Base-by-base conservation (phyloP, 2,113 vertebrate species). In the Chelonoidis abingdonii region DNA sequence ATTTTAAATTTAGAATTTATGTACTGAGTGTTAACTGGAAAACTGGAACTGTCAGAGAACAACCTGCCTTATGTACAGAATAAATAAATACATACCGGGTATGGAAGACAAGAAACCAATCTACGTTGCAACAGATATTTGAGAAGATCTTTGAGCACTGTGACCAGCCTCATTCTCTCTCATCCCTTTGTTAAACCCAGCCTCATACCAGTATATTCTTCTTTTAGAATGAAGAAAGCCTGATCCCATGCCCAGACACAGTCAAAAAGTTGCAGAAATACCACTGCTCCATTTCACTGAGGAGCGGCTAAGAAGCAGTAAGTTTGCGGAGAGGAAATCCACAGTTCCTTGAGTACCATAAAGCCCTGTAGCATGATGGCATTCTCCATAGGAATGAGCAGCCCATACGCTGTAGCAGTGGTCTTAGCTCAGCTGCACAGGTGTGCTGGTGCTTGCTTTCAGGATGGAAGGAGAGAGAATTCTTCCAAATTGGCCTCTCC, bases 131-230 rank as follows among this genome's bases (percentile, higher is more conserved):
- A 92, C 84, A 92, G 65, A 75, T 92, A 97, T 95, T 92, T 88
- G 65, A 93, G 86, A 93, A 91, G 78, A 89, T 88, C 96, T 87
- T 83, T 92, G 81, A 35, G 89, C 22, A 83, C 93, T 95, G 90
- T 97, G 93, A 97, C 49, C 92, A 96, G 53, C 41, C 62, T 93
- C 72, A 87, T 94, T 95, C 80, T 50, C 57, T 87, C 80, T 92
- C 94, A 95, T 92, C 95, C 31, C 13, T 95, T 95, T 89, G 95
- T 97, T 96, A 93, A 96, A 95, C 76, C 12, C 96, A 96, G 14
- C 72, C 49, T 80, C 86, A 91, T 93, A 76, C 87, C 80, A 91
- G 72, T 75, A 91, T 84, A 83, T 84, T 93, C 11, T 31, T 31
- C 13, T 65, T 38, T 88, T 96, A 85, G 92, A 97, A 92, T 50